Conservation (phyloP, 2,888 invertebrate species). For the Parochlus steinenii region DNA sequence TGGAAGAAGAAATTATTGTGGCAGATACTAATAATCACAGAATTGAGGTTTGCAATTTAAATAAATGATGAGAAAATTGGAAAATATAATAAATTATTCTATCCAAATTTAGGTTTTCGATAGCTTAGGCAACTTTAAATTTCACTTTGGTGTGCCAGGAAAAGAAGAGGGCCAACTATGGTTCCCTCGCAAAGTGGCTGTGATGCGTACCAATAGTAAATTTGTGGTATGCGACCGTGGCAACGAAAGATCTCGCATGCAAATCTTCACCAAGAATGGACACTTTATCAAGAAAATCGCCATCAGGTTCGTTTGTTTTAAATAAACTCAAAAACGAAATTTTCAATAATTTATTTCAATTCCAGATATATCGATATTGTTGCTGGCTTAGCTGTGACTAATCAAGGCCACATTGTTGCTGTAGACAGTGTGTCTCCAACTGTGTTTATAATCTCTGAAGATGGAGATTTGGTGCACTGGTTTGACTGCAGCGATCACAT, state of each 20-base stretch:
- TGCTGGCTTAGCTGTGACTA: slow-evolving; percentile 85
- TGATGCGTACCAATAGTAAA: slow-evolving; percentile 71
- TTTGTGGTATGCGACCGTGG: slow-evolving; percentile 97
- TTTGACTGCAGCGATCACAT: slow-evolving; percentile 96
- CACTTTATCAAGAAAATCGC: slow-evolving; percentile 93
- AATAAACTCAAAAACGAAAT: not conserved
- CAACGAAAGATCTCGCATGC: slow-evolving; percentile 92
- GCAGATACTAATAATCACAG: slow-evolving; percentile 95
- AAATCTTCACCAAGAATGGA: slow-evolving; percentile 90
- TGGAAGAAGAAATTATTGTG: slow-evolving; percentile 90
- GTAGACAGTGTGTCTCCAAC: slow-evolving; percentile 96
- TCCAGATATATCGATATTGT: slow-evolving; percentile 73
- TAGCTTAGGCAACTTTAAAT: slow-evolving; percentile 82
- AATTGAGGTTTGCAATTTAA: slow-evolving; percentile 46
- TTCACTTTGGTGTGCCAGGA: slow-evolving; percentile 87
- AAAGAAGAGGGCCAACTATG: slow-evolving; percentile 93
- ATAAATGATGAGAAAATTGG: slow-evolving; percentile 5
- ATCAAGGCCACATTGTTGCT: slow-evolving; percentile 84
- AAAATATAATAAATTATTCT: slow-evolving; percentile 7
- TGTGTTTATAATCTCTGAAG: slow-evolving; percentile 84
- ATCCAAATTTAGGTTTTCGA: slow-evolving; percentile 58
- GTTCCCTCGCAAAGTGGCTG: slow-evolving; percentile 93
- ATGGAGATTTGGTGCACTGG: slow-evolving; percentile 85
- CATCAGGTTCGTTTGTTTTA: slow-evolving; percentile 33
- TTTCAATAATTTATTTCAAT: not conserved